Evolutionary conservation across 2,797 vertebrate genomes (phyloP), one percentile per base, ranked within the genome.

Genomic region (Garrulus glandarius): DNA sequence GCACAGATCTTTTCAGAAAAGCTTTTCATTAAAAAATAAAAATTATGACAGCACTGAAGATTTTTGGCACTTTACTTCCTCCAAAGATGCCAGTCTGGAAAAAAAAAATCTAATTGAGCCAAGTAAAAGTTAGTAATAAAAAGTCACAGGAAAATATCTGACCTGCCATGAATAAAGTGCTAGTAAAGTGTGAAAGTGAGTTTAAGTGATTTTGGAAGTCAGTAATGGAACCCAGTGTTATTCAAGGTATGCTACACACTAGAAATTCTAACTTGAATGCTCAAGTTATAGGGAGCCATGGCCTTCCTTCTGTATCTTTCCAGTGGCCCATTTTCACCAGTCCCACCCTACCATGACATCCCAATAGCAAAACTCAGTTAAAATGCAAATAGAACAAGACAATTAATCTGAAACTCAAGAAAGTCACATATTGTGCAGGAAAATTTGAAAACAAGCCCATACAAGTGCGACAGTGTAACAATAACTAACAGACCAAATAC

Each of bases 121-220:
- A 82, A 87, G 36, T 65, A 61, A 87, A 91, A 86, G 34, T 13
- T 82, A 81, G 65, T 60, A 84, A 71, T 61, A 85, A 74, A 43
- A 87, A 47, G 22, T 86, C 36, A 71, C 13, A 46, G 22, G 13
- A 68, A 93, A 59, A 69, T 44, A 88, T 14, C 27, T 84, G 34
- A 56, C 32, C 60, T 86, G 71, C 27, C 52, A 53, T 5, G 16
- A 53, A 77, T 26, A 24, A 72, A 65, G 26, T 5, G 7, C 36
- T 84, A 81, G 61, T 57, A 84, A 80, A 15, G 29, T 34, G 13
- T 46, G 24, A 84, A 44, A 79, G 9, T 55, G 57, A 78, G 46
- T 63, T 60, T 50, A 67, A 65, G 27, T 37, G 15, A 57, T 75
- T 92, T 70, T 55, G 39, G 56, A 81, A 89, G 57, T 71, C 72